Evolutionary conservation across 2,888 invertebrate genomes (phyloP).

Genomic region (Erynnis tages): DNA sequence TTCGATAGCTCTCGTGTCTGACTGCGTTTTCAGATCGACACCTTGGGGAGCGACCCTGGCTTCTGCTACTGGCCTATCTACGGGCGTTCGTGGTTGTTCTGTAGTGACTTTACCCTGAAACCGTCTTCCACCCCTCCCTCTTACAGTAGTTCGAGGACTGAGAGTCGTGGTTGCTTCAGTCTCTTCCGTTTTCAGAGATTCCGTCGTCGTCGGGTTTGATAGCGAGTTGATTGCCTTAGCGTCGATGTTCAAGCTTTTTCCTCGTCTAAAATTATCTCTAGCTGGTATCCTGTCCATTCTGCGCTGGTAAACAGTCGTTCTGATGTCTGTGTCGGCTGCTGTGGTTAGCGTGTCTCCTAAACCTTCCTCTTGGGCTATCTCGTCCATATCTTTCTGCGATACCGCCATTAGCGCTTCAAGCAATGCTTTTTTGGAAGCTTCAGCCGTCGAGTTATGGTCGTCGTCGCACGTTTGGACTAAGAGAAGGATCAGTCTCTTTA

Average conservation of each 20-base stretch:
- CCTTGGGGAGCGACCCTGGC: slow-evolving; percentile 56
- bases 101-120: slow-evolving; percentile 54
- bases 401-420: slow-evolving; percentile 86
- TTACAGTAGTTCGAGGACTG: slow-evolving; percentile 50
- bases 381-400: slow-evolving; percentile 79
- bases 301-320: slow-evolving; percentile 47
- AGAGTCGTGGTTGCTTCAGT: slow-evolving; percentile 57
- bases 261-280: slow-evolving; percentile 42
- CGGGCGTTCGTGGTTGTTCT: slow-evolving; percentile 43
- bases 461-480: slow-evolving; percentile 90
- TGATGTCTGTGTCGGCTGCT: slow-evolving; percentile 46
- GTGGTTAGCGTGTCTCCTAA: slow-evolving; percentile 47
- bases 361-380: slow-evolving; percentile 66
- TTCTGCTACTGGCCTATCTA: slow-evolving; percentile 65
- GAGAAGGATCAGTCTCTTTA: slow-evolving; percentile 86
- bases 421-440: slow-evolving; percentile 85
- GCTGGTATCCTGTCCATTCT: slow-evolving; percentile 46
- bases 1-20: slow-evolving; percentile 90
- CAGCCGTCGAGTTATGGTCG: slow-evolving; percentile 85
- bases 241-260: slow-evolving; percentile 60
- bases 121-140: slow-evolving; percentile 63
- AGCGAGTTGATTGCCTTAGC: slow-evolving; percentile 65
- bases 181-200: slow-evolving; percentile 45
- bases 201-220: slow-evolving; percentile 60
- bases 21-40: slow-evolving; percentile 67